Base-by-base conservation (phyloP, 2,113 vertebrate genomes). In the Gambusia affinis region DNA sequence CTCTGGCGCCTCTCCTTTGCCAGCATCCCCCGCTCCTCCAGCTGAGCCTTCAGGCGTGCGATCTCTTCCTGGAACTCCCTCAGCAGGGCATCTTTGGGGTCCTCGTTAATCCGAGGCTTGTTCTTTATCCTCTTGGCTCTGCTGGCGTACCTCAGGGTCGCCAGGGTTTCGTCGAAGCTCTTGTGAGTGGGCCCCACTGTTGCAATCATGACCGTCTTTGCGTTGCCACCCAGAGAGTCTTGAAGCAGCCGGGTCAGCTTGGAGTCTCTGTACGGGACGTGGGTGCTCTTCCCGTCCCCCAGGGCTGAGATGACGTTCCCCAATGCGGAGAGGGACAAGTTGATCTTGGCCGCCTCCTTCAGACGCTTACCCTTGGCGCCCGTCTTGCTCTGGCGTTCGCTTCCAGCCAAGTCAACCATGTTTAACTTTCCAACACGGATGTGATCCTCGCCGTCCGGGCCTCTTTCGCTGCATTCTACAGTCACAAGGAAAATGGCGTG, bases 81-180 rank as follows among this genome's bases (percentile, higher is more conserved):
- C 69, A 99, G 94, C 85, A 99, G 92, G 0, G 97, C 96, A 67
- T 98, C 98, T 91, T 99, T 98, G 79, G 97, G 98, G 85, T 99
- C 98, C 86, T 99, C 98, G 0, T 99, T 99, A 83, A 99, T 95
- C 33, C 96, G 92, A 17, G 98, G 98, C 83, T 96, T 97, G 94
- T 99, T 99, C 89, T 96, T 97, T 83, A 99, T 98, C 87, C 98
- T 98, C 94, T 99, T 99, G 88, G 98, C 97, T 83, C 98, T 93
- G 94, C 95, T 97, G 90, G 97, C 96, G 0, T 98, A 99, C 73
- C 98, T 92, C 71, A 99, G 92, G 1, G 98, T 99, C 69, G 97
- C 96, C 51, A 98, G 92, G 85, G 96, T 96, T 88, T 99, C 98
- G 0, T 97, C 96, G 0, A 97, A 97, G 90, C 96, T 95, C 83